Base-by-base conservation (phyloP, 1,140 invertebrate species). In the Propsilocerus akamusi region DNA sequence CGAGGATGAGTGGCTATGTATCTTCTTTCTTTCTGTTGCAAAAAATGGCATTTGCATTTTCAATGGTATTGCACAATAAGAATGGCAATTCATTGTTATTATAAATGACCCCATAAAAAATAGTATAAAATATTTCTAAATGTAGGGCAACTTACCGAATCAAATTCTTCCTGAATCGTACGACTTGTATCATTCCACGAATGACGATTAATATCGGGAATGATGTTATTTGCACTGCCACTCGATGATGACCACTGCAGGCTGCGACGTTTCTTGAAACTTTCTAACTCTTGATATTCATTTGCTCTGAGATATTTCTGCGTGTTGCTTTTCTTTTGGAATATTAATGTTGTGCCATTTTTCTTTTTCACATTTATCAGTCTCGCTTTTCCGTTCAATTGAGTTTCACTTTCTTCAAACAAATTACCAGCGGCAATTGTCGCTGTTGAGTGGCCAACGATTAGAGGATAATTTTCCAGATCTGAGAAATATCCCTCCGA, bases 311-410 rank as follows among this genome's bases (percentile, higher is more conserved):
- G n/a, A 11, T 8, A 41, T 6, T 41, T 14, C 4, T 41, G 34
- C 14, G 17, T 14, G 2, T 7, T 20, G 34, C 17, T 41, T 41
- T 41, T 41, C 22, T 20, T 14, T 41, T 41, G 34, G 22, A 41
- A 41, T 17, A 41, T 41, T 41, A 41, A 41, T n/a, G 34, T 41
- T 41, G 34, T 41, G 34, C 34, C 34, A 41, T 41, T 41, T 20
- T 41, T 41, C 11, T n/a, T 17, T 20, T 17, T 14, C 10, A 41
- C 8, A 41, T 41, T 41, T 41, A 41, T n/a, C 10, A 41, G 14
- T 20, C 22, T 41, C 14, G 34, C 34, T 41, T 14, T 20, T 17
- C 22, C 22, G 5, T 41, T 14, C 17, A 17, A 7, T 17, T 37
- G 17, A 37, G 6, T 37, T 20, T 41, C 34, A 20, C 14, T 41